Evolutionary conservation across 2,113 vertebrate species (phyloP).

Genomic region (Arizona elegans): DNA sequence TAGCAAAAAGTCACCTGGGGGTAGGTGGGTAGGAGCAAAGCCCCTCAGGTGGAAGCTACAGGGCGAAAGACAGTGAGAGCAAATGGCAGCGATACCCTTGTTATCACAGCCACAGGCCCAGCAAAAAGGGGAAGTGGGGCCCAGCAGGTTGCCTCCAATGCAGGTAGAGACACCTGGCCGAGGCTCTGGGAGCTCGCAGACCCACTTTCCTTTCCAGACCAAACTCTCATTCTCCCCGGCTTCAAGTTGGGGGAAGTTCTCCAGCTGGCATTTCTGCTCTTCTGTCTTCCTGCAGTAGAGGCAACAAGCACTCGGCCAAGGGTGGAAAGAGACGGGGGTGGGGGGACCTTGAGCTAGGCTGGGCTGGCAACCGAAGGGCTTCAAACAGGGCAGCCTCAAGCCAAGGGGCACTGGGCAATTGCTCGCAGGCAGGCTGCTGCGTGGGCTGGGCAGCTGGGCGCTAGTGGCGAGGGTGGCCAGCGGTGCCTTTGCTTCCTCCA

Average conservation of each 20-base stretch:
- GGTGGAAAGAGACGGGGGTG: not conserved
- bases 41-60: not conserved
- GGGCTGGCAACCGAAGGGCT: not conserved
- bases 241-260: not conserved
- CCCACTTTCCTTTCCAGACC: not conserved
- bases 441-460: not conserved
- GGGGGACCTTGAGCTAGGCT: not conserved
- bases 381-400: not conserved
- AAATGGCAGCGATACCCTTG: not conserved
- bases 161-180: too few species aligned
- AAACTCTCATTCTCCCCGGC: not conserved
- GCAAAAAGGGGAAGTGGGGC: not conserved
- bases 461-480: not conserved
- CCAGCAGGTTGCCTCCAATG: too few species aligned
- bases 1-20: not conserved
- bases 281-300: not conserved
- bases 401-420: too few species aligned
- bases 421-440: too few species aligned
- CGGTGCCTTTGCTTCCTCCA: fast-evolving
- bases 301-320: not conserved
- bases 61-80: not conserved
- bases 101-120: not conserved
- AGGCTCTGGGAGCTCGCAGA: not conserved
- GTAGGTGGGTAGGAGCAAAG: not conserved
- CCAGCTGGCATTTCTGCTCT: not conserved